Base-by-base conservation (phyloP, 1,140 invertebrate species). In the Penaeus indicus region DNA sequence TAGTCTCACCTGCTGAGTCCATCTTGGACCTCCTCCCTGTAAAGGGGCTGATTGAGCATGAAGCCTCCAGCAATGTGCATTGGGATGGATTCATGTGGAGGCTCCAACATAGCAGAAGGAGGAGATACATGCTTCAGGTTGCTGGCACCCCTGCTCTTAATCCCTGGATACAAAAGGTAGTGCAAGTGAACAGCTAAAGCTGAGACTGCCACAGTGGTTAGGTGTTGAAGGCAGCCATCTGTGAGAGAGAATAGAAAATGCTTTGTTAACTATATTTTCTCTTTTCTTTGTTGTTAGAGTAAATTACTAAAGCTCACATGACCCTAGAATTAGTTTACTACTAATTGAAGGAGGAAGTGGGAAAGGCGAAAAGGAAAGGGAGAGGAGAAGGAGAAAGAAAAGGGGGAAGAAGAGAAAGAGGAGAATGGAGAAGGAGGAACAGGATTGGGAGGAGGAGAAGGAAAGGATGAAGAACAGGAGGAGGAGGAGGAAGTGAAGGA, bases 161-260 rank as follows among this genome's bases (percentile, higher is more conserved):
- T 67, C 25, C 69, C 27, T 25, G 86, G 67, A 60, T 84, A 78
- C 3, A 88, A 42, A n/a, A 88, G 69, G 54, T 83, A 84, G 25
- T 83, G 86, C 4, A 88, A 69, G 69, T 88, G 81, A 25, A 88
- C 86, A 8, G 80, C 54, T 22, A 88, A 77, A 10, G 86, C 81
- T 42, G 80, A 78, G n/a, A 80, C 64, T 63, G 86, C 86, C 21
- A 88, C 86, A 11, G 81, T 62, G 27, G 86, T 88, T n/a, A 88
- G 69, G 61, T 88, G 86, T 11, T 60, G 61, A 0, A 84, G 81
- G 69, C 86, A 88, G 19, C 86, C 86, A 84, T 88, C 86, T 88
- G 62, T 27, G 60, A 21, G 42, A 63, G 21, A 16, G 16, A 83
- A 18, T 1, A 42, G 38, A 47, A 21, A 72, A 3, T 38, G 38